phyloP scores from a whole-genome alignment of 2,797 vertebrate genomes.

The Nothura maculosa region DNA sequence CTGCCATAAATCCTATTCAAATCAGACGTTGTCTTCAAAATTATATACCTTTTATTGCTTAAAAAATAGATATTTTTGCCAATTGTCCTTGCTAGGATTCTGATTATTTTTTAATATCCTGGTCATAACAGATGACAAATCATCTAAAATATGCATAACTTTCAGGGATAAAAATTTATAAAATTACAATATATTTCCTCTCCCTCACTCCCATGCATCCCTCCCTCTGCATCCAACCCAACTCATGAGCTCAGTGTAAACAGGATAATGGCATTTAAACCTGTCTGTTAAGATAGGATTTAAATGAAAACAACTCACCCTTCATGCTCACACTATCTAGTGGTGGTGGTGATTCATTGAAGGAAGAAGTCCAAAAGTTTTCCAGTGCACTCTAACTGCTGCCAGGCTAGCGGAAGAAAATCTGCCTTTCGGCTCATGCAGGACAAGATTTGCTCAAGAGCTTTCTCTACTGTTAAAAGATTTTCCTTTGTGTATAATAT shows the following conservation, averaged over 20 bases:
- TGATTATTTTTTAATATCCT: neutral
- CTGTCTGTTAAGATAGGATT: neutral
- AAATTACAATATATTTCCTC: neutral
- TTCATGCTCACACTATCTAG: conserved; percentile 16
- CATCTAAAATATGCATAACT: neutral
- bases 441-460: conserved; percentile 72
- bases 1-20: neutral
- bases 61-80: neutral
- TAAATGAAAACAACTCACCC: conserved; percentile 46
- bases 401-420: conserved; percentile 39
- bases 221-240: neutral
- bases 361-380: conserved; percentile 48
- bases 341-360: neutral
- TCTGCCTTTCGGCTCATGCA: conserved; percentile 65
- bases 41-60: neutral
- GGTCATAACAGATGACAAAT: neutral
- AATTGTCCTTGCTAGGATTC: neutral
- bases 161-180: neutral
- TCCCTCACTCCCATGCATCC: neutral
- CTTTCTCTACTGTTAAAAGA: conserved; percentile 59
- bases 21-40: neutral
- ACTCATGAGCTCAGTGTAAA: neutral
- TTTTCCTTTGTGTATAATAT: conserved; percentile 76
- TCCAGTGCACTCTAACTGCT: neutral
- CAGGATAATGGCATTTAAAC: neutral